These are phyloP conservation scores for Cotesia vestalis DNA, from an alignment of 1,140 invertebrate species.

Conservation along the genomic window DNA sequence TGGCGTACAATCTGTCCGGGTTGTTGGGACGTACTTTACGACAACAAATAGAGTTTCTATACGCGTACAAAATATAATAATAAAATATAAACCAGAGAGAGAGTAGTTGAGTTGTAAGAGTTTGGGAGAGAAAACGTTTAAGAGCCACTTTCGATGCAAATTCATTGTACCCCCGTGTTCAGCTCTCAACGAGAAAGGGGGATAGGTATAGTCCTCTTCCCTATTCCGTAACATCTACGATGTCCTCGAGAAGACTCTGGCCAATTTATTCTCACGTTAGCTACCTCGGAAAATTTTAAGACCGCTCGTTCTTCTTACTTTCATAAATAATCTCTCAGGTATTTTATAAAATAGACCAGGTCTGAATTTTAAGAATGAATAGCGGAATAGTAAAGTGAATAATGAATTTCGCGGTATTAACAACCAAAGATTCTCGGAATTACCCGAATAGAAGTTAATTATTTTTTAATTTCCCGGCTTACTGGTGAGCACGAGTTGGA, in stretches of 20 bases:
- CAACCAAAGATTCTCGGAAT: no score
- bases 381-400: no score
- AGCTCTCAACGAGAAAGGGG: conserved; percentile 3
- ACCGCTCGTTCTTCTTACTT: conserved; percentile 26
- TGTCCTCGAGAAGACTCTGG: conserved; percentile 39
- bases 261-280: conserved; percentile 50
- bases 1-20: conserved; percentile 53
- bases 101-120: background rate
- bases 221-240: conserved; percentile 29
- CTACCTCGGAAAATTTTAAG: conserved; percentile 44
- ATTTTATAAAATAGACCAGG: background rate
- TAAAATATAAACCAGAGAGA: background rate
- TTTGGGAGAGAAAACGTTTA: conserved; percentile 51
- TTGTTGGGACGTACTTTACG: conserved; percentile 20
- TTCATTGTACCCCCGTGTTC: conserved; percentile 49
- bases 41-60: background rate
- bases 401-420: no score
- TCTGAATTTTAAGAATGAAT: no score
- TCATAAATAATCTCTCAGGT: conserved; percentile 28
- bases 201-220: conserved; percentile 39
- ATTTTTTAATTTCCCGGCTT: background rate
- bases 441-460: background rate
- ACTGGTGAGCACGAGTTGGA: no score
- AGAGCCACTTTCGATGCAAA: conserved; percentile 67
- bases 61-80: background rate